Evolutionary conservation across 2,113 vertebrate species (phyloP), one percentile per base, ranked within the genome.

Genomic region (Etheostoma cragini): DNA sequence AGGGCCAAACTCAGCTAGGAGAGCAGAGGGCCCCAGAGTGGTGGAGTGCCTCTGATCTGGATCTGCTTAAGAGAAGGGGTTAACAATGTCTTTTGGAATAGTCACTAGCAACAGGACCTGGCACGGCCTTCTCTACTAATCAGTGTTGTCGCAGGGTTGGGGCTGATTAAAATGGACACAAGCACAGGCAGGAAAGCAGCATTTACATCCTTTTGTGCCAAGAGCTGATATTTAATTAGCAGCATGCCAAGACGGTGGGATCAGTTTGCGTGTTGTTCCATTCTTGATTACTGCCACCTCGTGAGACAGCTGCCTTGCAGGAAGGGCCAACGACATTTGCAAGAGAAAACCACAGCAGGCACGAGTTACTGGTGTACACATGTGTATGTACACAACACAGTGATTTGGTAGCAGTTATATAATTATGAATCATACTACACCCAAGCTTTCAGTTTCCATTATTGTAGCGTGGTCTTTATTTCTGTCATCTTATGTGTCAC

Each of bases 161-260:
- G 65, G 42, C 13, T 45, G 57, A 45, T 30, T 35, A 72, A 56
- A 60, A 35, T 15, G 8, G 54, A 35, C 35, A 67, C 14, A n/a
- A 67, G 21, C 69, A 35, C 0, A 6, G 68, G 67, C 67, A 60
- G 26, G 81, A 46, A 84, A 80, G 64, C 77, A 47, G 54, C 81
- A 75, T 92, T 90, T 87, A 76, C 87, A 84, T 83, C 58, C 61
- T 80, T 66, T 47, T 69, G 65, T 81, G 91, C 90, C 90, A 88
- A 87, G 78, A 91, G 79, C 81, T 82, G 80, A 88, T 92, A 88
- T 92, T 90, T 88, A 90, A 93, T 93, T 87, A 92, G 67, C 78
- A 76, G 78, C 26, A 57, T 82, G 88, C 87, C 86, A 90, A 88
- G 86, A 85, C 70, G 73, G 78, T 70, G 76, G 78, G 80, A 89